Conservation (phyloP, 2,113 vertebrate genomes). For the Channa argus region DNA sequence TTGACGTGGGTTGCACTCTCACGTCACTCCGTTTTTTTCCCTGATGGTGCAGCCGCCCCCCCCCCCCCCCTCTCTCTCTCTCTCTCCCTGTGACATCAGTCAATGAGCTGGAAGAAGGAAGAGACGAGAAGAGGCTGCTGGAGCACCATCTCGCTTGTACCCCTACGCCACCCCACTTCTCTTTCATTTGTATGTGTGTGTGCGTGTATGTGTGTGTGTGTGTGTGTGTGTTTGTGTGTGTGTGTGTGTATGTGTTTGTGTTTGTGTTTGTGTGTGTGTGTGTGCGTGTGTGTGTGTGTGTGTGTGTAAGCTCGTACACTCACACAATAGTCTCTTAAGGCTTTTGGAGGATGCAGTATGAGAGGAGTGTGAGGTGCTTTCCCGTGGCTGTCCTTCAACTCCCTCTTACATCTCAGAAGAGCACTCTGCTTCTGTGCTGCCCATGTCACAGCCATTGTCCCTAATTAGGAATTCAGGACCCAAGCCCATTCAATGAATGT, state of each 20-base stretch:
- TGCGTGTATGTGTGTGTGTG: background rate
- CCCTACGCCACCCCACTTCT: slow-evolving; percentile 43
- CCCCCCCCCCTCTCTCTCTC: too few species aligned
- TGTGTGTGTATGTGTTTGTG: slow-evolving; percentile 26
- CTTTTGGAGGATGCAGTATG: slow-evolving; percentile 67
- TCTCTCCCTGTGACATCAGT: slow-evolving; percentile 75
- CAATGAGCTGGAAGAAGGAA: slow-evolving; percentile 72
- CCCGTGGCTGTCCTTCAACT: slow-evolving; percentile 75
- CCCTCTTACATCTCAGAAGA: slow-evolving; percentile 77
- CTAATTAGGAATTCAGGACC: slow-evolving; percentile 79
- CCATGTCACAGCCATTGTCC: slow-evolving; percentile 75
- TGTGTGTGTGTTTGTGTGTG: slow-evolving; percentile 32
- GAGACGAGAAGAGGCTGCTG: slow-evolving; percentile 45
- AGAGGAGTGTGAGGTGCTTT: slow-evolving; percentile 65
- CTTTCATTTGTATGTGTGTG: slow-evolving; percentile 43
- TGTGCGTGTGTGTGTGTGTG: slow-evolving; percentile 26
- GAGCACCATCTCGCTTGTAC: slow-evolving; percentile 65
- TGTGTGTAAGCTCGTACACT: slow-evolving; percentile 26
- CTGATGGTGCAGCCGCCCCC: slow-evolving; percentile 42
- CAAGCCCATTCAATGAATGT: slow-evolving; percentile 75
- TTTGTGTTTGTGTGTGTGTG: slow-evolving; percentile 43
- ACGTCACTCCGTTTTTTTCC: slow-evolving; percentile 50
- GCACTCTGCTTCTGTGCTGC: slow-evolving; percentile 67
- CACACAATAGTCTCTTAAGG: slow-evolving; percentile 77
- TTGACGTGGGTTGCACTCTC: slow-evolving; percentile 59